Evolutionary conservation across 2,797 vertebrate species (phyloP), one percentile per base, ranked within the genome.

Genomic region (Acanthurus tractus): DNA sequence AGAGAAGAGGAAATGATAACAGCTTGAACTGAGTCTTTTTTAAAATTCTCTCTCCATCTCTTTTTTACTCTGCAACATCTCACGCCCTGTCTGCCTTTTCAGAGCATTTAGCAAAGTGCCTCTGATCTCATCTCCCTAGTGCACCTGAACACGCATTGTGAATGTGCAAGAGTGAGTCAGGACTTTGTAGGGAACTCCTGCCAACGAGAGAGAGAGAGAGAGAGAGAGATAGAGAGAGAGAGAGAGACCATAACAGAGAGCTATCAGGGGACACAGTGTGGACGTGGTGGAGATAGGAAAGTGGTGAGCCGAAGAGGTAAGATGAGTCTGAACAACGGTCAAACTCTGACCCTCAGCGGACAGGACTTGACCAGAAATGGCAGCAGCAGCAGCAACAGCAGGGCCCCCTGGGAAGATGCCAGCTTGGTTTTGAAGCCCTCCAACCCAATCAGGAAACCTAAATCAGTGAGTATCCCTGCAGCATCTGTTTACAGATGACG

Each of bases 361-460:
- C 83, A 81, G 65, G 88, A 89, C 49, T 50, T 77, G 62, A 68
- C 70, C 77, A 83, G 71, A 38, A 88, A 86, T 62, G 62, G 82
- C 76, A 81, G 52, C 46, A 82, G 6, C 46, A 79, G 53, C 66
- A 68, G 53, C 65, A 40, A 22, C 57, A 44, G 18, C 56, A 53
- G 20, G 68, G 52, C 69, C 42, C 63, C 80, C 15, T 71, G 69
- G 85, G 91, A 91, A 78, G 90, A 92, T 62, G 78, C 74, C 0
- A 29, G 69, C 57, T 71, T 4, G 11, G 65, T 25, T 78, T 7
- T 79, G 23, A 90, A 84, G 36, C 96, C 90, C 49, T 95, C 96
- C 4, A 92, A 95, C 1, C 95, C 96, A 29, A 94, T 89, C 84
- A 96, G 95, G 92, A 98, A 97, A 57, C 96, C 96, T 44, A 96